phyloP scores from a whole-genome alignment of 1,140 invertebrate species.

The Plodia interpunctella region DNA sequence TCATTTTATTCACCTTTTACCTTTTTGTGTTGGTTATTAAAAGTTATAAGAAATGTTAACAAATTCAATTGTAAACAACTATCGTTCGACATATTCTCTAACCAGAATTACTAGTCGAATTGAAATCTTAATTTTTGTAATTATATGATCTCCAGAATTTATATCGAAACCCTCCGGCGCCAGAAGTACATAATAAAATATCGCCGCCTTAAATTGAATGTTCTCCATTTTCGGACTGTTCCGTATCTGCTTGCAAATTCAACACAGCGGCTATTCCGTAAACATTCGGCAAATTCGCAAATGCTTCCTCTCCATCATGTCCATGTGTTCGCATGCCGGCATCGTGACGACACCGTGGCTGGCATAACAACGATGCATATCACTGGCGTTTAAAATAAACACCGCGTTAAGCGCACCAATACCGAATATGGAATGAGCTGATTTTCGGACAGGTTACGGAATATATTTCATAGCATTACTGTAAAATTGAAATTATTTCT shows the following conservation, averaged over 20 bases:
- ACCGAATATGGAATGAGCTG: background rate
- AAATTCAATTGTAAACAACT: no score
- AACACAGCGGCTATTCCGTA: background rate
- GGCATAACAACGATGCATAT: constrained; percentile 4
- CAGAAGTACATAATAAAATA: no score
- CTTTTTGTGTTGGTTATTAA: no score
- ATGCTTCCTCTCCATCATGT: constrained; percentile 9
- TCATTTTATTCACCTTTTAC: background rate
- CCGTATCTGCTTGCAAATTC: background rate
- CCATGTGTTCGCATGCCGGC: constrained; percentile 1
- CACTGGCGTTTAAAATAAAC: constrained; percentile 2
- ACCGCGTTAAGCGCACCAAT: background rate
- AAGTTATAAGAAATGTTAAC: no score
- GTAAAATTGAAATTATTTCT: no score
- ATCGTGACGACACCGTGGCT: background rate
- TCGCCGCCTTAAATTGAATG: no score
- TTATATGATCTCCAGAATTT: no score
- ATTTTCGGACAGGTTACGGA: background rate
- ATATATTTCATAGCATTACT: no score
- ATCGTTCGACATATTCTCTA: no score
- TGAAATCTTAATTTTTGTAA: no score
- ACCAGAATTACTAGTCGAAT: no score
- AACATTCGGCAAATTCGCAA: constrained; percentile 12
- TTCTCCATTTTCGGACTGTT: background rate
- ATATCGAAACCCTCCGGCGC: no score